A percentile compares a stretch with the other conserved stretches of the same genome.
These are phyloP conservation scores for Rhinophrynus dorsalis DNA, from an alignment of 2,797 vertebrate genomes.

Conservation along the genomic window DNA sequence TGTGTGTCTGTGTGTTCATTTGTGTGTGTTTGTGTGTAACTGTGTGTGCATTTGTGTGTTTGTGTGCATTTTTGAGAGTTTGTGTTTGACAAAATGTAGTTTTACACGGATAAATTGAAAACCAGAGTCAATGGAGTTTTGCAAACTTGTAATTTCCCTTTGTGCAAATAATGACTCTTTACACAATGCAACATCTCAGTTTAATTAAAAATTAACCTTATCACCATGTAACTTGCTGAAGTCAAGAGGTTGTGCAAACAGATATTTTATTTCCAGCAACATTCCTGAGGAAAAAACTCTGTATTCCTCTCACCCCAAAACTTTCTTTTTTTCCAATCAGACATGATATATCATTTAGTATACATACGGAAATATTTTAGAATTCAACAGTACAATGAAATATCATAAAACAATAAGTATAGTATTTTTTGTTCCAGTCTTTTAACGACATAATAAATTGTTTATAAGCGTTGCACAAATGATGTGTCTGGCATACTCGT, in stretches of 20 bases:
- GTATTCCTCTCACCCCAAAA: neutral
- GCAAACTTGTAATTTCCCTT: slow-evolving; percentile 11
- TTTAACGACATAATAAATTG: neutral
- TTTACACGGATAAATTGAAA: slow-evolving; percentile 25
- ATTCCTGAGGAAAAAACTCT: slow-evolving; percentile 20
- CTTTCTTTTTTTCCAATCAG: neutral
- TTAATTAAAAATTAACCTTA: slow-evolving; percentile 46
- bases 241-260: slow-evolving; percentile 49
- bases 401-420: too few relatives aligned
- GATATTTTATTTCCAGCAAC: slow-evolving; percentile 15
- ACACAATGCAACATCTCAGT: slow-evolving; percentile 38
- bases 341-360: neutral
- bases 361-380: too few relatives aligned
- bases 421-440: neutral
- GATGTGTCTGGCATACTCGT: neutral
- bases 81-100: too few relatives aligned
- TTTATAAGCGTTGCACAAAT: neutral
- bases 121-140: slow-evolving; percentile 19
- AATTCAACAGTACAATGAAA: too few relatives aligned
- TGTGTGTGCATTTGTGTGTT: too few relatives aligned
- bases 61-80: too few relatives aligned
- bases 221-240: slow-evolving; percentile 36
- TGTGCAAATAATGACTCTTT: slow-evolving; percentile 39
- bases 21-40: too few relatives aligned
- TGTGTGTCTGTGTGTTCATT: too few relatives aligned